These are phyloP conservation scores for Oscheius sp. DNA, from an alignment of 2,888 invertebrate species.

Conservation along the genomic window DNA sequence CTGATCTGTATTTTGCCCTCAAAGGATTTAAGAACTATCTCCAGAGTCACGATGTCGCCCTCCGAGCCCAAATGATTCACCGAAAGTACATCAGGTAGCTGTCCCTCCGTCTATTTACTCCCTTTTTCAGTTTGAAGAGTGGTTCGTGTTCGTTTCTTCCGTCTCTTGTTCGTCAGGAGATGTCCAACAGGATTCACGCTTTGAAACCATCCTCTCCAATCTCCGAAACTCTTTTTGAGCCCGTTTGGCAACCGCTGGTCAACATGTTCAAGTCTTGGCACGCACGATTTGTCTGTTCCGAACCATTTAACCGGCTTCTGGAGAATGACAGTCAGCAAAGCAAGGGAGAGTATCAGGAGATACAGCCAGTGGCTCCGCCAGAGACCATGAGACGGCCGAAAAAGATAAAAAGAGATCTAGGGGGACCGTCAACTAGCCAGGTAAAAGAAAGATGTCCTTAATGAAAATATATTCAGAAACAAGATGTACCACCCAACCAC, in stretches of 20 bases:
- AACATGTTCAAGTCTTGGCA: constrained; percentile 21
- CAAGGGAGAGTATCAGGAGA: background rate
- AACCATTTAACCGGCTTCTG: constrained; percentile 11
- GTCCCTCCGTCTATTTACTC: background rate
- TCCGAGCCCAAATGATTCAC: constrained; percentile 17
- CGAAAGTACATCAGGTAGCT: constrained; percentile 22
- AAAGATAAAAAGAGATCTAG: background rate
- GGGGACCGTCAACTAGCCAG: constrained; percentile 19
- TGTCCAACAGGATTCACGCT: constrained; percentile 25
- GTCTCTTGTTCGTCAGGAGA: constrained; percentile 20
- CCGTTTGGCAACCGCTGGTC: constrained; percentile 10
- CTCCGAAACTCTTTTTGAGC: constrained; percentile 19
- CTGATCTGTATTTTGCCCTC: constrained; percentile 22
- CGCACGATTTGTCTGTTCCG: constrained; percentile 21
- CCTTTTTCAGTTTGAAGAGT: constrained; percentile 16
- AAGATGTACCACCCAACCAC: background rate
- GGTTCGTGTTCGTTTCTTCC: constrained; percentile 24
- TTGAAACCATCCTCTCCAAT: background rate
- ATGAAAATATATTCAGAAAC: background rate
- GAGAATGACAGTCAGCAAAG: background rate
- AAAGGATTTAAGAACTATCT: constrained; percentile 24
- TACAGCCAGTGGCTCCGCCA: constrained; percentile 2
- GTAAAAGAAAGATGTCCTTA: background rate
- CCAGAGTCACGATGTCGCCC: constrained; percentile 3
- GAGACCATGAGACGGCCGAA: constrained; percentile 3